Evolutionary conservation across 2,113 vertebrate species (phyloP), one percentile per base, ranked within the genome.

Genomic region (Gadus chalcogrammus): DNA sequence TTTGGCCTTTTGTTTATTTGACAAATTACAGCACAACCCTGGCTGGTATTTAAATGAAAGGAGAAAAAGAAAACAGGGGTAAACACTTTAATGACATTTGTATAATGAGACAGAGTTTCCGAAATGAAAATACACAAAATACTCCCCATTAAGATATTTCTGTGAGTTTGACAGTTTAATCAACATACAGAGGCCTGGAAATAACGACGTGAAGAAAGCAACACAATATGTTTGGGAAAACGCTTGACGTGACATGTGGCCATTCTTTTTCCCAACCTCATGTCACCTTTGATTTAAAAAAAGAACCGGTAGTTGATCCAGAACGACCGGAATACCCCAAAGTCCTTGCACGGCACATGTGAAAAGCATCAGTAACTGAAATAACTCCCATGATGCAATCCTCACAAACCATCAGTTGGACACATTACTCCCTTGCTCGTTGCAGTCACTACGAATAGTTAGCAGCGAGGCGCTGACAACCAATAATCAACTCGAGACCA

Each of bases 1-100:
- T 64, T 48, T 31, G 31, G 31, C 35, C 64, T 65, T 60, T 58
- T 78, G 67, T 75, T 70, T 65, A 71, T 78, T 77, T 72, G 62
- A 31, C 42, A 72, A 61, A 76, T 80, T 72, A 77, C 42, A 17
- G 63, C 69, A 55, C n/a, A 27, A 56, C 67, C 13, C 72, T 56
- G 66, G 59, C 55, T 52, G 18, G 65, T 72, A 68, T 35, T 64
- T 73, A 69, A 69, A 76, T 65, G 63, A 28, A 38, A 31, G 31
- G 5, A 31, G n/a, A n/a, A n/a, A 60, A 82, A 78, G 69, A 67
- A 69, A 66, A 48, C 42, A 48, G 42, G 42, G 42, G 42, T 35
- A 35, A 35, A 35, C 31, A 35, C 31, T 35, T 48, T 48, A 48
- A 48, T 2, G 42, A 13, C 42, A 13, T 48, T 48, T 48, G 42